Evolutionary conservation across 2,113 vertebrate species (phyloP).

Genomic region (Deroptyus accipitrinus): DNA sequence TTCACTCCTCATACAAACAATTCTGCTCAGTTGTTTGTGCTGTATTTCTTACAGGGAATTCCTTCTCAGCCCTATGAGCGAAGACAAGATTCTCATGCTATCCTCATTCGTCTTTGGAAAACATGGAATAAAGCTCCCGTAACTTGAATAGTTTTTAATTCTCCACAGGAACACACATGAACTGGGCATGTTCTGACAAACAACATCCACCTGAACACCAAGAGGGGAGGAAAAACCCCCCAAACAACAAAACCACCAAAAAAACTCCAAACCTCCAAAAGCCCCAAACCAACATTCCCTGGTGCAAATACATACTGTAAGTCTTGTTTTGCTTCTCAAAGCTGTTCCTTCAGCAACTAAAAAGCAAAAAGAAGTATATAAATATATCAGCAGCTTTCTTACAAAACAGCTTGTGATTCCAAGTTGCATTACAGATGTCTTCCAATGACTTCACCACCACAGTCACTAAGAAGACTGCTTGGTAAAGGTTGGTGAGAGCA

Average conservation of each 20-base stretch:
- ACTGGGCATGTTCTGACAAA: not conserved
- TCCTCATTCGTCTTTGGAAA: not conserved
- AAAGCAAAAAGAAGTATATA: not conserved
- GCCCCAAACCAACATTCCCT: not conserved
- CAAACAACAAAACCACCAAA: too few species aligned
- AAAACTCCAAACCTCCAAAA: not conserved
- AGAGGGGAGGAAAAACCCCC: not conserved
- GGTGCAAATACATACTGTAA: not conserved
- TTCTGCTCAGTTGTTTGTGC: not conserved
- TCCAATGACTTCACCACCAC: not conserved
- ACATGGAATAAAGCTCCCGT: not conserved
- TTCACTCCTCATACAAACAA: not conserved
- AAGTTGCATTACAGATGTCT: not conserved
- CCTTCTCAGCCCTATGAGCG: not conserved
- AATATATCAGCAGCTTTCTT: not conserved
- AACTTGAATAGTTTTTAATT: not conserved
- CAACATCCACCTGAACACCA: not conserved
- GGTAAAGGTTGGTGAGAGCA: not conserved
- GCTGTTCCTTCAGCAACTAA: not conserved
- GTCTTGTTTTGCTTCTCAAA: not conserved
- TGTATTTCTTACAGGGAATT: not conserved
- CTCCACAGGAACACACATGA: not conserved
- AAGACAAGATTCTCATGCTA: not conserved
- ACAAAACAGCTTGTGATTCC: not conserved
- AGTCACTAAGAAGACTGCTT: not conserved